Evolutionary conservation across 2,888 invertebrate species (phyloP), one percentile per base, ranked within the genome.

Genomic region (Exephanes ischioxanthus): DNA sequence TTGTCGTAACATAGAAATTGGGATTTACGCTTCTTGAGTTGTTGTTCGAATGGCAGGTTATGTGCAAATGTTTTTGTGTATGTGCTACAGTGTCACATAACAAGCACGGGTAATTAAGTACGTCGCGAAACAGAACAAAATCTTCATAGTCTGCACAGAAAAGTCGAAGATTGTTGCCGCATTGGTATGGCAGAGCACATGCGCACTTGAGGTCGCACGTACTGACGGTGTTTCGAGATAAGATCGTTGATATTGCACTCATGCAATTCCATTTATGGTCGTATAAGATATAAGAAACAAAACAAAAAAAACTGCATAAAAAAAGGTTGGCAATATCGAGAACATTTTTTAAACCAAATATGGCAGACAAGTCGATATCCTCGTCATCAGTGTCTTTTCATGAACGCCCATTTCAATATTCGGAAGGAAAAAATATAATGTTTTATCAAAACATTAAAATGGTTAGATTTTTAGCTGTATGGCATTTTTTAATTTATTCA

Each of bases 291-390:
- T n/a, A 14, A 3, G 67, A 66, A 33, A 55, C 37, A 14, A 48
- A n/a, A 26, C 26, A 26, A 22, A 26, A 26, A 48, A 33, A 11
- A 30, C 11, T 22, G 26, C 22, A 14, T 22, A 3, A 1, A 26
- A 58, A 58, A 22, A 58, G 26, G n/a, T 30, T 37, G 33, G 16
- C 16, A 53, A 53, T 37, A 67, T 16, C 14, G 30, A 37, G 55
- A 11, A n/a, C 51, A 68, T 2, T 16, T 33, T 33, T 71, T 85
- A 2, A 51, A 63, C 48, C 73, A 63, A 79, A 79, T 67, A 87
- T 87, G 87, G 86, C 85, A 33, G 80, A 86, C 33, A 81, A 85
- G 26, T 86, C 88, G 19, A 86, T 83, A 48, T 81, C 86, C 37
- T 87, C 87, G 76, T 86, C 88, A 70, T 80, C 88, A 26, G 71